phyloP scores from a whole-genome alignment of 2,113 vertebrate species.

The Atherinomorus stipes region DNA sequence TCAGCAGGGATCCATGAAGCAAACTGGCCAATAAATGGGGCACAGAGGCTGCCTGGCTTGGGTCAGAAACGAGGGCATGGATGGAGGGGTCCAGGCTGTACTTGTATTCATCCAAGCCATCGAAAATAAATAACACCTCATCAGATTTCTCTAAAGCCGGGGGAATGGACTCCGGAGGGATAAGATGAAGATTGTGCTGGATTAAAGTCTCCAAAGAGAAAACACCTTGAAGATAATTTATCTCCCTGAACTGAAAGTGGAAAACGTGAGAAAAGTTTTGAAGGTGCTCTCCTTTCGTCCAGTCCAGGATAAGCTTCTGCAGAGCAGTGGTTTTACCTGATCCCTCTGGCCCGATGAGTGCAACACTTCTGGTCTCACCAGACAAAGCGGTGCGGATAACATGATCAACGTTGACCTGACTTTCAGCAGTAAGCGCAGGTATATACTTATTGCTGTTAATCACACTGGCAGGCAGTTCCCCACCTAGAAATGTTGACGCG shows the following conservation, averaged over 20 bases:
- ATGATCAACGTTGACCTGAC: slow-evolving; percentile 24
- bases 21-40: slow-evolving; percentile 74
- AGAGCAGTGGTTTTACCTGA: slow-evolving; percentile 81
- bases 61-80: slow-evolving; percentile 47
- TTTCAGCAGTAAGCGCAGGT: slow-evolving; percentile 19
- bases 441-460: slow-evolving; percentile 58
- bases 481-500: slow-evolving; percentile 60
- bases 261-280: slow-evolving; percentile 73
- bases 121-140: slow-evolving; percentile 79
- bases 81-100: slow-evolving; percentile 53
- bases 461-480: slow-evolving; percentile 57
- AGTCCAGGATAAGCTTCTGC: slow-evolving; percentile 76
- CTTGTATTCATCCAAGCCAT: slow-evolving; percentile 74
- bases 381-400: slow-evolving; percentile 52
- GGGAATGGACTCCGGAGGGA: slow-evolving; percentile 33
- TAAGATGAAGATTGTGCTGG: slow-evolving; percentile 15
- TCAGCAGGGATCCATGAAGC: slow-evolving; percentile 72
- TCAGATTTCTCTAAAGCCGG: slow-evolving; percentile 61
- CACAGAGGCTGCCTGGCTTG: slow-evolving; percentile 31
- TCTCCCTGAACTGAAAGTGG: slow-evolving; percentile 63
- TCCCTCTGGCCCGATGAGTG: slow-evolving; percentile 76
- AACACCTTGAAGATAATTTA: slow-evolving; percentile 31
- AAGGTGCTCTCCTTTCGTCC: slow-evolving; percentile 65
- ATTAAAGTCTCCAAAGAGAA: slow-evolving; percentile 71
- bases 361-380: slow-evolving; percentile 32